Evolutionary conservation across 2,888 invertebrate species (phyloP).

Genomic region (Idaea dimidiata): DNA sequence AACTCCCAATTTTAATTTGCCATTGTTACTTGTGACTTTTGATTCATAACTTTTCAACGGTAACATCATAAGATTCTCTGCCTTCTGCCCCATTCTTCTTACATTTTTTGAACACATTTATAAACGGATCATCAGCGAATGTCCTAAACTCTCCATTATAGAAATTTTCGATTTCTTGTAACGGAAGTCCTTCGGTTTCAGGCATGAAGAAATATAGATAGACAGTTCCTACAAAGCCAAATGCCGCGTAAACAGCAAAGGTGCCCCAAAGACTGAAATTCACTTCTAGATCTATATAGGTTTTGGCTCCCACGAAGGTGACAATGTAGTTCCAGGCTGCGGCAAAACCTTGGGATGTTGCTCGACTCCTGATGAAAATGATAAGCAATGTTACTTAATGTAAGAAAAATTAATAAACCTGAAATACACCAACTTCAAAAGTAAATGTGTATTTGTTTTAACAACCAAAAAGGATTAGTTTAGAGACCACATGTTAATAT

Average conservation of each 20-base stretch:
- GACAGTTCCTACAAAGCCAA: constrained; percentile 64
- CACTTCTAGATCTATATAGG: constrained; percentile 67
- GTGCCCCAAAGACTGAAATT: constrained; percentile 63
- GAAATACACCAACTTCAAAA: not conserved
- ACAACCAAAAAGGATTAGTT: too few relatives aligned
- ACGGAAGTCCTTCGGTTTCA: constrained; percentile 73
- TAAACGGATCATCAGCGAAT: constrained; percentile 60
- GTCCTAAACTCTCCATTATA: constrained; percentile 56
- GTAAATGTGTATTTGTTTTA: too few relatives aligned
- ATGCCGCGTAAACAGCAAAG: constrained; percentile 67
- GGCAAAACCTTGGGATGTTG: constrained; percentile 70
- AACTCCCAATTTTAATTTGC: not conserved
- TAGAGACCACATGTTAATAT: too few relatives aligned
- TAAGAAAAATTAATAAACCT: not conserved
- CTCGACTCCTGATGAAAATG: constrained; percentile 59
- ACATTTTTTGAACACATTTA: constrained; percentile 48
- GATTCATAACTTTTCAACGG: not conserved
- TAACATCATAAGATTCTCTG: not conserved
- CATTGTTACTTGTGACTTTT: not conserved
- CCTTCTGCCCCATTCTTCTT: constrained; percentile 24
- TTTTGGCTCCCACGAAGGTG: constrained; percentile 71
- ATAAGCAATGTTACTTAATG: not conserved
- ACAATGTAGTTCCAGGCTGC: constrained; percentile 74
- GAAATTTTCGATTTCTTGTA: constrained; percentile 71
- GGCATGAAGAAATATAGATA: constrained; percentile 73